These are phyloP conservation scores for Rhodinocichla rosea DNA, from an alignment of 2,113 vertebrate genomes.

Conservation along the genomic window DNA sequence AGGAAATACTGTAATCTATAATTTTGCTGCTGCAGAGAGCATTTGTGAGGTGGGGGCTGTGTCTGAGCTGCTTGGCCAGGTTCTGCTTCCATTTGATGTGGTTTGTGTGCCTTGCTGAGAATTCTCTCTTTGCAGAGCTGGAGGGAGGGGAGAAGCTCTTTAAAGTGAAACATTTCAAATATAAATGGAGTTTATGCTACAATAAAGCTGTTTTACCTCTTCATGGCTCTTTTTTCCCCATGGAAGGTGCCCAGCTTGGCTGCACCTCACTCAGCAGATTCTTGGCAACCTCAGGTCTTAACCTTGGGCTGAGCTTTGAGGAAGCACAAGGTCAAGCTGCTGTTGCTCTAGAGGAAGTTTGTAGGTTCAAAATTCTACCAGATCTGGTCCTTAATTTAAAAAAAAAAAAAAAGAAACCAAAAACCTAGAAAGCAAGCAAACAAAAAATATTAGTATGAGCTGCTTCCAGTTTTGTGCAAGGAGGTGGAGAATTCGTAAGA, in stretches of 20 bases:
- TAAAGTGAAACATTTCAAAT: background rate
- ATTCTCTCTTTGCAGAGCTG: background rate
- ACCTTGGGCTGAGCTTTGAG: background rate
- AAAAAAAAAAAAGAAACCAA: background rate
- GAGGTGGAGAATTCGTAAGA: background rate
- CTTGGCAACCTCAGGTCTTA: background rate
- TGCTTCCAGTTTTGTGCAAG: background rate
- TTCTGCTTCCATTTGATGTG: background rate
- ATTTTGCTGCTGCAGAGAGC: background rate
- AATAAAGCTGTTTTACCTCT: background rate
- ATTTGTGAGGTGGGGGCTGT: background rate
- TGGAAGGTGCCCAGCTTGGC: background rate
- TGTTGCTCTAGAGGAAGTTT: background rate
- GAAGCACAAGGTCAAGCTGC: background rate
- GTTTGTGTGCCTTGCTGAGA: background rate
- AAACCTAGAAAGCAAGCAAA: background rate
- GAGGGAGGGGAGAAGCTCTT: background rate
- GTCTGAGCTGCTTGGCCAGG: background rate
- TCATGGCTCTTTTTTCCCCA: accelerated
- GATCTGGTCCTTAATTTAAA: background rate
- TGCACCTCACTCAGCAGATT: background rate
- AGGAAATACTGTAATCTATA: background rate
- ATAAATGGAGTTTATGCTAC: background rate
- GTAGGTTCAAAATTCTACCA: background rate
- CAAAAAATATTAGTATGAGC: too few species aligned